Conservation (phyloP, 2,113 vertebrate species). For the Alligator sinensis region DNA sequence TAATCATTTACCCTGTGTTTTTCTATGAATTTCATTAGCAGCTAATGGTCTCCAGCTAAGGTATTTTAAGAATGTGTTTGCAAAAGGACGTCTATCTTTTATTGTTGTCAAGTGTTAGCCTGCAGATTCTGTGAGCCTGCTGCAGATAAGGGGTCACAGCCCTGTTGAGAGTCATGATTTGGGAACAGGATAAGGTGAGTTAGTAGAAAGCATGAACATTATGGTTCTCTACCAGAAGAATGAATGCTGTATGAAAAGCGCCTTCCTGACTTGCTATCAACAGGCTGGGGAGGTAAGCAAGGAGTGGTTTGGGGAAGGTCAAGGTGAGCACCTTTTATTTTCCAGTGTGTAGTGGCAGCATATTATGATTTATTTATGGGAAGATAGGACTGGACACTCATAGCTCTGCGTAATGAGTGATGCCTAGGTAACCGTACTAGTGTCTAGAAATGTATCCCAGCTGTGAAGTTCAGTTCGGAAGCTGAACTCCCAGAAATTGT, state of each 20-base stretch:
- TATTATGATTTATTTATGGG: neutral
- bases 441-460: neutral
- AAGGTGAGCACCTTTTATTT: neutral
- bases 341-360: no score
- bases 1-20: neutral
- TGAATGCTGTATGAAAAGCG: no score
- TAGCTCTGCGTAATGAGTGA: neutral
- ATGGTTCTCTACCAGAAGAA: neutral
- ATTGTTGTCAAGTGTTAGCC: neutral
- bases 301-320: neutral
- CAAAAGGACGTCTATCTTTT: neutral
- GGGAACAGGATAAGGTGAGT: neutral
- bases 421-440: neutral
- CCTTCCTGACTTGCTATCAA: neutral
- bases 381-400: neutral
- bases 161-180: neutral
- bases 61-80: neutral
- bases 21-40: neutral
- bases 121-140: neutral
- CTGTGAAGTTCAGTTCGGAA: neutral
- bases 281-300: accelerated
- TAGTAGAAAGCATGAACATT: neutral
- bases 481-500: neutral
- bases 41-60: neutral
- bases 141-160: neutral